Conservation (phyloP, 2,888 invertebrate genomes). For the Leptogaster cylindrica region DNA sequence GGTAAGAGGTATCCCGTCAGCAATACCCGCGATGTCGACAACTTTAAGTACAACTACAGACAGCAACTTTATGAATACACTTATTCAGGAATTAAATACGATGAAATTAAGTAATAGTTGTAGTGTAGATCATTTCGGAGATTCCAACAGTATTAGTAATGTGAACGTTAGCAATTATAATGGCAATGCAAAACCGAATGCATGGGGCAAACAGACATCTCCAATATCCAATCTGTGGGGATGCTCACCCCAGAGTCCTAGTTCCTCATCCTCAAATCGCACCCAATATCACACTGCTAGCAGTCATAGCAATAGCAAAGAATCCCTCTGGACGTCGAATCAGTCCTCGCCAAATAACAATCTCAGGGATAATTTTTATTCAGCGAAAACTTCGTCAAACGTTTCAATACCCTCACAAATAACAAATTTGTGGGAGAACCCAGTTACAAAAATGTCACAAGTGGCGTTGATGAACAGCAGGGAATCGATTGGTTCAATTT, state of each 20-base stretch:
- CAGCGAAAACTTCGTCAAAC: constrained; percentile 50
- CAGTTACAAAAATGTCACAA: constrained; percentile 50
- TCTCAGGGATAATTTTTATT: constrained; percentile 55
- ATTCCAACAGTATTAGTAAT: constrained; percentile 51
- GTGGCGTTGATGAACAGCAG: constrained; percentile 42
- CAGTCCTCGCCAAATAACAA: constrained; percentile 58
- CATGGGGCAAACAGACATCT: constrained; percentile 42
- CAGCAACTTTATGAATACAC: constrained; percentile 52
- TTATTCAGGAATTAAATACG: constrained; percentile 55
- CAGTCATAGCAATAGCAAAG: constrained; percentile 59
- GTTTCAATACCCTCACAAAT: constrained; percentile 36
- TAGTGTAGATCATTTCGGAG: constrained; percentile 49
- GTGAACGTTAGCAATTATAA: constrained; percentile 31
- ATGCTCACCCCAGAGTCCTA: constrained; percentile 50
- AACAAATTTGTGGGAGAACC: constrained; percentile 50
- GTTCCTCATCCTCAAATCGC: constrained; percentile 42
- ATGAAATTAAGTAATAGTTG: constrained; percentile 52
- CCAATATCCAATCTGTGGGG: constrained; percentile 54
- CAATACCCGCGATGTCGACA: constrained; percentile 33
- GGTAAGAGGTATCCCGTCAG: constrained; percentile 43
- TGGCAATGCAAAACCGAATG: constrained; percentile 52
- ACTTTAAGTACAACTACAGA: constrained; percentile 30
- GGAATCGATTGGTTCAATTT: constrained; percentile 49
- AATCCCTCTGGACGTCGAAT: constrained; percentile 58
- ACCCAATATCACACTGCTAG: constrained; percentile 52